Evolutionary conservation across 2,113 vertebrate species (phyloP).

Genomic region (Regulus satrapa): DNA sequence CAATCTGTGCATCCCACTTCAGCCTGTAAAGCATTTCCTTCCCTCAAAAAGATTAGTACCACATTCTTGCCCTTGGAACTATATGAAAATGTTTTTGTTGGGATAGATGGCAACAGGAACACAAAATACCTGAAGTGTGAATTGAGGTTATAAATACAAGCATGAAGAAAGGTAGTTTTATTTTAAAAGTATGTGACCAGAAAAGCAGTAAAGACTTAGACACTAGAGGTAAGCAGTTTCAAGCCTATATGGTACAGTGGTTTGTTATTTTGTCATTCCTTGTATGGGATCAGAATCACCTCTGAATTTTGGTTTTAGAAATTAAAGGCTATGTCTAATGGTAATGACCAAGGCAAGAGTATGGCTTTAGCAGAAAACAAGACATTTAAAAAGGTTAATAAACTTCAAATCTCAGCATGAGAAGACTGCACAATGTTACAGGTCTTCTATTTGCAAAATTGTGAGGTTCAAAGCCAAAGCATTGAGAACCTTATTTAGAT

Average conservation of each 20-base stretch:
- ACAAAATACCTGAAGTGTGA: not conserved
- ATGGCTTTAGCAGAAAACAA: not conserved
- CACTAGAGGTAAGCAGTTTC: not conserved
- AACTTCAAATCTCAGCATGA: not conserved
- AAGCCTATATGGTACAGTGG: not conserved
- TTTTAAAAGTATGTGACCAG: not conserved
- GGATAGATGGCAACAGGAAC: not conserved
- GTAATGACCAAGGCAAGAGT: not conserved
- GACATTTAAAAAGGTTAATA: not conserved
- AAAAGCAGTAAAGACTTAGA: not conserved
- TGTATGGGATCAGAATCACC: not conserved
- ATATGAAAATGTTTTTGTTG: not conserved
- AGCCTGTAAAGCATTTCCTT: not conserved
- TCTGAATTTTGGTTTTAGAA: not conserved
- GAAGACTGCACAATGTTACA: not conserved
- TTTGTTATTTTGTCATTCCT: not conserved
- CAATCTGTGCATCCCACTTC: not conserved
- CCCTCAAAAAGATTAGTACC: not conserved
- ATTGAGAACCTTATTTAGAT: not conserved
- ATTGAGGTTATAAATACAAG: not conserved
- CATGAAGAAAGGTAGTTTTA: not conserved
- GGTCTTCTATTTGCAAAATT: not conserved
- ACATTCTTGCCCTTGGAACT: not conserved
- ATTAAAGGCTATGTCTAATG: not conserved
- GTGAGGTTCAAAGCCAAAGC: not conserved